Percentiles rank a stretch among this genome's conserved stretches.
Evolutionary conservation across 2,888 invertebrate species (phyloP).

Genomic region (Leucoma salicis): DNA sequence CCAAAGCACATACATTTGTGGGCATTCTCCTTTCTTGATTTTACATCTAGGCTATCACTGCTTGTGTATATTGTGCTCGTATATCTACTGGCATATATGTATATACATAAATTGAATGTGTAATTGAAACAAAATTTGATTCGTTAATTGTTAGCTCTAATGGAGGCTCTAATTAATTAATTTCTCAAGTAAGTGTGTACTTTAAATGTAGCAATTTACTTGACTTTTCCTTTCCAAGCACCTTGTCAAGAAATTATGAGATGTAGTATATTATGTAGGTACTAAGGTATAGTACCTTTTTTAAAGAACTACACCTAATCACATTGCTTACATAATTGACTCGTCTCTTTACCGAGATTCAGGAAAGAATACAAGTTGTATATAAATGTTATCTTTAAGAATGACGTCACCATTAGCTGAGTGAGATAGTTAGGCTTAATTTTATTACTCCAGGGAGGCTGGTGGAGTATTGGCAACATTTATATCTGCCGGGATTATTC

Average conservation of each 20-base stretch:
- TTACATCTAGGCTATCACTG: too few species aligned
- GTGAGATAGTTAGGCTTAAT: conserved; percentile 31
- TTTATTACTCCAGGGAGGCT: conserved; percentile 28
- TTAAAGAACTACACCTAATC: conserved; percentile 18
- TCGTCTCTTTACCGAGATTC: conserved; percentile 18
- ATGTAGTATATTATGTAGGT: too few species aligned
- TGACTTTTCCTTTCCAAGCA: background rate
- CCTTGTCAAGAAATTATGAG: conserved; percentile 2
- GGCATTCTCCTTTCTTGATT: too few species aligned
- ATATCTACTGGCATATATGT: too few species aligned
- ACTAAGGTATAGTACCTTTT: conserved; percentile 6
- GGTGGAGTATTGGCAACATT: conserved; percentile 23
- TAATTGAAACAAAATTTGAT: too few species aligned
- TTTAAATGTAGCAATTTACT: background rate
- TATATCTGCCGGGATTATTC: conserved; percentile 20
- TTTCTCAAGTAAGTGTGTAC: too few species aligned
- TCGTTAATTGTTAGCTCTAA: too few species aligned
- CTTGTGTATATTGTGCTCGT: too few species aligned
- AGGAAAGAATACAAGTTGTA: conserved; percentile 28
- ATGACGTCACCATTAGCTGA: conserved; percentile 4
- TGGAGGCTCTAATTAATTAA: too few species aligned
- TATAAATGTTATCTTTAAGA: conserved; percentile 22
- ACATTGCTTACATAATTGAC: conserved; percentile 18
- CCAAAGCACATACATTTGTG: too few species aligned
- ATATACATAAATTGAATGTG: too few species aligned